Evolutionary conservation across 1,140 invertebrate species (phyloP), one percentile per base, ranked within the genome.

Genomic region (Drosophila triauraria): DNA sequence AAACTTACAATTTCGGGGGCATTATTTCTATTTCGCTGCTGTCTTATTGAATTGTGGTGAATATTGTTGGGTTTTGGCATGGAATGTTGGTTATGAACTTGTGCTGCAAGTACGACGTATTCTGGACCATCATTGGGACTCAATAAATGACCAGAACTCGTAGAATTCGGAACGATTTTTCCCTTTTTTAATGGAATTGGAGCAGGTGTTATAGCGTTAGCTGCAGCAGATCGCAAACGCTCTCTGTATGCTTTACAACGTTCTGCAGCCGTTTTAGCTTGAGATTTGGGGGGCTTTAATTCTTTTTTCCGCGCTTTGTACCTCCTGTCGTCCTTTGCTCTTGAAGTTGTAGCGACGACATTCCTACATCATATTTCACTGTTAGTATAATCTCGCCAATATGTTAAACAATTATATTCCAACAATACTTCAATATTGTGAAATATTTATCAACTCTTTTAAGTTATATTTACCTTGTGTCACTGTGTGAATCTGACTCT

Each of bases 391-490:
- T 40, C 38, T 40, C 38, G 35, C 32, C 12, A 38, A 38, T 44
- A 44, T 44, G 42, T 44, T 17, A 6, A 44, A 44, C 42, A 44
- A 44, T 44, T 44, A 7, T 44, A 44, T 44, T 44, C 42, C 42
- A 44, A 44, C 43, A 44, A 44, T 15, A 42, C 40, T 42, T 2
- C 40, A 15, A 42, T 42, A 42, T 42, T 42, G 40, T 42, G 40
- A 42, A 42, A 15, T 42, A 42, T 42, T 42, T 42, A 42, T 42
- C 13, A 42, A 15, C 13, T 42, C 13, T 42, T 30, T 30, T 30
- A 30, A 6, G 27, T 30, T 30, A 30, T 30, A 30, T 30, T 30
- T 30, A 27, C 25, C 25, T 25, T 40, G 7, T 40, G 38, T 40
- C 40, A 42, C 40, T 42, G 3, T 13, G 40, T 42, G 40, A 15